A percentile compares a stretch with the other conserved stretches of the same genome.
Evolutionary conservation across 2,113 vertebrate species (phyloP).

Genomic region (Colius striatus): DNA sequence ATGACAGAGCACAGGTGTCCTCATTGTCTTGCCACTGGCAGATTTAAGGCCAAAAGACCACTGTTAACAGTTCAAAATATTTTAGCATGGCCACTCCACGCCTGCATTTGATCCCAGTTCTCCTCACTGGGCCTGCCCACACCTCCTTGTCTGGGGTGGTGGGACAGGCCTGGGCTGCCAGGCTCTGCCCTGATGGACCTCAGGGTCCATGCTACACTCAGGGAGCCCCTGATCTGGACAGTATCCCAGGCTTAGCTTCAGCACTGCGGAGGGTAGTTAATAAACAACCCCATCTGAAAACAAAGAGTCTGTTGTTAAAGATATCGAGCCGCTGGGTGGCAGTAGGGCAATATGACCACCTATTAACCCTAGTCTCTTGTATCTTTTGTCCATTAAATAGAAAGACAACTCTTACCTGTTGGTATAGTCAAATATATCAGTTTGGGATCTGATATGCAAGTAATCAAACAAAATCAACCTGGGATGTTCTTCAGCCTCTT

Average conservation of each 20-base stretch:
- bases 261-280: background rate
- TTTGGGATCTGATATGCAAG: background rate
- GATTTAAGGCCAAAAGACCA: background rate
- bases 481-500: background rate
- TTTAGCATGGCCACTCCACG: background rate
- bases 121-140: too few relatives aligned
- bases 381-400: background rate
- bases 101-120: background rate
- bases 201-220: accelerated
- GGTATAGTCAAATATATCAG: background rate
- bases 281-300: accelerated
- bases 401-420: background rate
- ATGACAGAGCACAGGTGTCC: accelerated
- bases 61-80: background rate
- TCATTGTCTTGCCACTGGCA: background rate
- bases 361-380: background rate
- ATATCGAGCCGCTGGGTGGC: background rate
- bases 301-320: background rate
- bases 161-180: accelerated
- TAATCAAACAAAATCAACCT: background rate
- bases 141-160: background rate
- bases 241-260: background rate
- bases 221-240: too few relatives aligned
- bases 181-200: background rate
- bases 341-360: background rate